phyloP scores from a whole-genome alignment of 2,888 invertebrate genomes.

The Morpho achilles region DNA sequence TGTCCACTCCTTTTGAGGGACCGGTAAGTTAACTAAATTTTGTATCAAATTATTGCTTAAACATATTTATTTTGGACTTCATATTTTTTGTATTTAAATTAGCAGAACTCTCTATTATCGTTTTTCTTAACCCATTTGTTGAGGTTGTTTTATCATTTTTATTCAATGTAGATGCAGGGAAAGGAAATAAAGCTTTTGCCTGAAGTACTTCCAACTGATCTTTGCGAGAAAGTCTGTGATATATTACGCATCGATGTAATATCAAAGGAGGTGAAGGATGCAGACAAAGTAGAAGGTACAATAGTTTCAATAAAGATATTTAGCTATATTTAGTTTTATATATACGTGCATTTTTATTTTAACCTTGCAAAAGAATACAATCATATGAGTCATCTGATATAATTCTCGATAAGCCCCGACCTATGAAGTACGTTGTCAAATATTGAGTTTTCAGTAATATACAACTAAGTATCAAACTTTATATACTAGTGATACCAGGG shows the following conservation, averaged over 20 bases:
- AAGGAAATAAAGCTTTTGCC: constrained; percentile 45
- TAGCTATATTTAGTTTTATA: too few relatives aligned
- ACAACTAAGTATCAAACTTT: too few relatives aligned
- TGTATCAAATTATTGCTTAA: too few relatives aligned
- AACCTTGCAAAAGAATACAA: too few relatives aligned
- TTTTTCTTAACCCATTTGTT: too few relatives aligned
- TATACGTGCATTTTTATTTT: too few relatives aligned
- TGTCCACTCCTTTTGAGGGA: constrained; percentile 35
- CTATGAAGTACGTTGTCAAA: too few relatives aligned
- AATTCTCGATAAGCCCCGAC: too few relatives aligned
- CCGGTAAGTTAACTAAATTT: constrained; percentile 36
- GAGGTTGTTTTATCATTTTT: background rate
- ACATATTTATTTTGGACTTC: too few relatives aligned
- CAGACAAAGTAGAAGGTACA: constrained; percentile 36
- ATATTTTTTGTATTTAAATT: background rate
- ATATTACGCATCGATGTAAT: constrained; percentile 48
- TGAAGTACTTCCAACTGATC: constrained; percentile 51
- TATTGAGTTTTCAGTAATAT: too few relatives aligned
- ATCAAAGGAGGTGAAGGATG: constrained; percentile 20
- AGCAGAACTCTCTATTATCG: background rate
- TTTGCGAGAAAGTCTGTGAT: constrained; percentile 59
- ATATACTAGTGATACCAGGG: too few relatives aligned
- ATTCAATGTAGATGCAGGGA: constrained; percentile 39
- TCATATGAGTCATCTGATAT: too few relatives aligned
- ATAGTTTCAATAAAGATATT: background rate